phyloP scores from a whole-genome alignment of 23 tunicate species.

The Trididemnum clinides region DNA sequence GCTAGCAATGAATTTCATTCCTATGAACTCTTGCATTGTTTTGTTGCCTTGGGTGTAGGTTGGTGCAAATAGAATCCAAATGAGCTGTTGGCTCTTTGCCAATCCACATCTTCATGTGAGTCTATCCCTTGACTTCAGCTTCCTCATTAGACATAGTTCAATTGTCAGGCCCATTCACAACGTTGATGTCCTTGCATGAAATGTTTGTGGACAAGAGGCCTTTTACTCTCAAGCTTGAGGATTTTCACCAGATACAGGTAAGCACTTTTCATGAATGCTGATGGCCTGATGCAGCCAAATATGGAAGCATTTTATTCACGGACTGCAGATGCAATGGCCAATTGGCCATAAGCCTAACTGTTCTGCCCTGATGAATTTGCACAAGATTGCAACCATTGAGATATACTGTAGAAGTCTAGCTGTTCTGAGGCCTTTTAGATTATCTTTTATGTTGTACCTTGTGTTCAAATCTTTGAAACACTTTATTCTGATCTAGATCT shows the following conservation, averaged over 20 bases:
- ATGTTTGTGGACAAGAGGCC: slow-evolving; percentile 1
- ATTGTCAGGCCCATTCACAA: slow-evolving; percentile 3
- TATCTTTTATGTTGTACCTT: not conserved
- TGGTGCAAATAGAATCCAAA: not conserved
- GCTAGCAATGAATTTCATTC: not conserved
- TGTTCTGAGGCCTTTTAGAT: not conserved
- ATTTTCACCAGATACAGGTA: not conserved
- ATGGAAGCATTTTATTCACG: slow-evolving; percentile 12
- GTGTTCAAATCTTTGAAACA: not conserved
- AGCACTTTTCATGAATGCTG: not conserved
- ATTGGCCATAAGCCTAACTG: not conserved
- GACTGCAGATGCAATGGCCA: slow-evolving; percentile 5
- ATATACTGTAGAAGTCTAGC: slow-evolving; percentile 3
- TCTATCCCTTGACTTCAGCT: not conserved
- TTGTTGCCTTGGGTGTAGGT: slow-evolving; percentile 1
- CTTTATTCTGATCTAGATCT: slow-evolving; percentile 16
- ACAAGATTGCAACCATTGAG: not conserved
- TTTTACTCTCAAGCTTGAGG: not conserved
- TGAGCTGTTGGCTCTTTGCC: not conserved
- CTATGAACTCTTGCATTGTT: slow-evolving; percentile 4
- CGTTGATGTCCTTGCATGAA: not conserved
- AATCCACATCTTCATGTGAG: not conserved
- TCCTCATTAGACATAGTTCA: slow-evolving; percentile 14
- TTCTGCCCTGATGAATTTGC: slow-evolving; percentile 1
- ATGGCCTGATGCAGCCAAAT: not conserved